These are phyloP conservation scores for Acrobasis suavella DNA, from an alignment of 2,888 invertebrate genomes.

Conservation along the genomic window DNA sequence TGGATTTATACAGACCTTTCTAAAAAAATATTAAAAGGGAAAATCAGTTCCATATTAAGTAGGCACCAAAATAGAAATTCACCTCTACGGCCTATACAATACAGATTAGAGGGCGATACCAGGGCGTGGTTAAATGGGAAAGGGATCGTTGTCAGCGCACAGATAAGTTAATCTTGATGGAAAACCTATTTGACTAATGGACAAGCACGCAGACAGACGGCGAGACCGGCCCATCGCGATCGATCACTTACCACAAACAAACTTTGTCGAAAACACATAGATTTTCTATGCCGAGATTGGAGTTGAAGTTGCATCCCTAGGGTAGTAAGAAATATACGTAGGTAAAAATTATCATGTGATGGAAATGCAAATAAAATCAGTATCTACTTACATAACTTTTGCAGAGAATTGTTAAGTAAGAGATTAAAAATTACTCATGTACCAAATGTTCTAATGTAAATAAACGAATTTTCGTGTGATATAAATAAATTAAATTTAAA, in stretches of 20 bases:
- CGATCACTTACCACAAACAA: conserved; percentile 51
- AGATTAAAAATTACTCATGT: too few species aligned
- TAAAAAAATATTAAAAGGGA: too few species aligned
- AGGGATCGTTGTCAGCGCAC: conserved; percentile 44
- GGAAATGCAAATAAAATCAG: background rate
- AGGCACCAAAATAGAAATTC: conserved; percentile 6
- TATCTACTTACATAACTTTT: too few species aligned
- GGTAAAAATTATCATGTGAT: background rate
- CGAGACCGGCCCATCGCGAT: conserved; percentile 38
- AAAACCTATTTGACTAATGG: conserved; percentile 68
- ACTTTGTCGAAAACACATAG: conserved; percentile 32
- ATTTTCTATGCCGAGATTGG: conserved; percentile 11
- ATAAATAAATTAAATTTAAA: too few species aligned
- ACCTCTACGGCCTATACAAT: conserved; percentile 24
- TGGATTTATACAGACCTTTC: too few species aligned
- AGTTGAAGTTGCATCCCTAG: conserved; percentile 5
- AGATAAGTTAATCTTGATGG: conserved; percentile 67
- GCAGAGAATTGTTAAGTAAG: too few species aligned
- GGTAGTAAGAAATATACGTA: background rate
- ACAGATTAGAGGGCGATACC: conserved; percentile 23
- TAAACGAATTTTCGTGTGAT: too few species aligned
- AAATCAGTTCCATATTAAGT: too few species aligned
- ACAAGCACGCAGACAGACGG: conserved; percentile 42
- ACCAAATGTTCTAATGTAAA: too few species aligned
- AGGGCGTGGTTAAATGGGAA: conserved; percentile 15